phyloP scores from a whole-genome alignment of 2,797 vertebrate genomes.

The Spea hammondii region DNA sequence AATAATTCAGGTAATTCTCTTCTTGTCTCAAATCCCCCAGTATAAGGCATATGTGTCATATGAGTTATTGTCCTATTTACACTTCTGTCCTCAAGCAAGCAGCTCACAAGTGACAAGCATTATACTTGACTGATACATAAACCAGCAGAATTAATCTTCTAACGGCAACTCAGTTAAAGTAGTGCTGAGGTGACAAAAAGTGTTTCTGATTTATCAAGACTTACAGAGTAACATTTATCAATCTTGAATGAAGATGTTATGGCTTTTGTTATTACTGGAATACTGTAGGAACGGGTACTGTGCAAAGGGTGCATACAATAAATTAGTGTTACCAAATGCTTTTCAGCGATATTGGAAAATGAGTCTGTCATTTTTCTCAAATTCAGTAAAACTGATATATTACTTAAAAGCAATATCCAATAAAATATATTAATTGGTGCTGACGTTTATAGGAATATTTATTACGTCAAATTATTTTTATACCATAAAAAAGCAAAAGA shows the following conservation, averaged over 20 bases:
- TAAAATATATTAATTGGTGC: too few relatives aligned
- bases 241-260: slow-evolving; percentile 8
- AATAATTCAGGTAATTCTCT: not conserved
- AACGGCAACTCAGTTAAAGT: slow-evolving; percentile 29
- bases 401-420: too few relatives aligned
- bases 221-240: slow-evolving; percentile 26
- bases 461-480: too few relatives aligned
- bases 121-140: slow-evolving; percentile 44
- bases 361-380: too few relatives aligned
- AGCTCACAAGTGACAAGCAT: slow-evolving; percentile 46
- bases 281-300: not conserved
- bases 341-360: too few relatives aligned
- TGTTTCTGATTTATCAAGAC: slow-evolving; percentile 24
- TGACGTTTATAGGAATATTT: too few relatives aligned
- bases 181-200: slow-evolving; percentile 39
- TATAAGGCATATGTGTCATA: slow-evolving; percentile 23
- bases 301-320: not conserved
- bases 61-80: slow-evolving; percentile 48
- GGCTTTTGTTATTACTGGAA: not conserved
- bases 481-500: too few relatives aligned
- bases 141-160: slow-evolving; percentile 42
- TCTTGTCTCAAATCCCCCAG: slow-evolving; percentile 14
- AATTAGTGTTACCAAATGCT: too few relatives aligned
- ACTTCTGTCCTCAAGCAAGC: slow-evolving; percentile 34
- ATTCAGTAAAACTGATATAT: too few relatives aligned